Percentiles rank a stretch among this genome's conserved stretches.
phyloP scores from a whole-genome alignment of 2,797 vertebrate genomes.

The Leucoraja ocellata region DNA sequence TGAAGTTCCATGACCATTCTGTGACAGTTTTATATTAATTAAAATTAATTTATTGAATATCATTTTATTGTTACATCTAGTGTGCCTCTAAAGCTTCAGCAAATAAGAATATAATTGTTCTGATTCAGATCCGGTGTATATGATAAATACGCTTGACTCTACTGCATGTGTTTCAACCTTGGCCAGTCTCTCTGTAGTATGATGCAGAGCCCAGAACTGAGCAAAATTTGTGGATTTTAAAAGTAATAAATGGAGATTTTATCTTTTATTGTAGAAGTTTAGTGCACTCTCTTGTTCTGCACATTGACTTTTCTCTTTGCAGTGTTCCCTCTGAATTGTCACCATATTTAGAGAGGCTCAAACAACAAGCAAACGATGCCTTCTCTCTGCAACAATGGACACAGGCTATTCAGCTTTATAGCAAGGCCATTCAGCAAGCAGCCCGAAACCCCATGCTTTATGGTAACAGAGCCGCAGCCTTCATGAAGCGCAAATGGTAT shows the following conservation, averaged over 20 bases:
- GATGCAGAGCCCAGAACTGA: too few relatives aligned
- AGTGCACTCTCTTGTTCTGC: neutral
- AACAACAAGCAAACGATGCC: conserved; percentile 92
- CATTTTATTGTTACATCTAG: too few relatives aligned
- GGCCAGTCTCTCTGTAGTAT: too few relatives aligned
- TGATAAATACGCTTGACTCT: too few relatives aligned
- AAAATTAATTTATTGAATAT: too few relatives aligned
- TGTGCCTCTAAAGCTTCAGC: too few relatives aligned
- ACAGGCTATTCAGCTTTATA: conserved; percentile 94
- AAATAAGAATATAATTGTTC: too few relatives aligned
- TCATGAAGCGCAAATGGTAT: conserved; percentile 98
- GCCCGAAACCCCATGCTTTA: conserved; percentile 90
- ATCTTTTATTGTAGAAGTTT: neutral
- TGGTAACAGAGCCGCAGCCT: conserved; percentile 91
- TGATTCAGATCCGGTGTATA: too few relatives aligned
- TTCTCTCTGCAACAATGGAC: conserved; percentile 97
- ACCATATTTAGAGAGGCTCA: conserved; percentile 82
- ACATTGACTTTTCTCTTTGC: neutral
- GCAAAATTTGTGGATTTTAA: too few relatives aligned
- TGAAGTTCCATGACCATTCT: neutral
- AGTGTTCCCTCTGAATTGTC: conserved; percentile 77
- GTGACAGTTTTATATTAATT: too few relatives aligned
- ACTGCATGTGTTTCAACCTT: too few relatives aligned
- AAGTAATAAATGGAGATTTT: too few relatives aligned
- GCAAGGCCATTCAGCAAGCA: conserved; percentile 81